A percentile compares a stretch with the other conserved stretches of the same genome.
Evolutionary conservation across 2,113 vertebrate species (phyloP).

Genomic region (Onychorhynchus coronatus): DNA sequence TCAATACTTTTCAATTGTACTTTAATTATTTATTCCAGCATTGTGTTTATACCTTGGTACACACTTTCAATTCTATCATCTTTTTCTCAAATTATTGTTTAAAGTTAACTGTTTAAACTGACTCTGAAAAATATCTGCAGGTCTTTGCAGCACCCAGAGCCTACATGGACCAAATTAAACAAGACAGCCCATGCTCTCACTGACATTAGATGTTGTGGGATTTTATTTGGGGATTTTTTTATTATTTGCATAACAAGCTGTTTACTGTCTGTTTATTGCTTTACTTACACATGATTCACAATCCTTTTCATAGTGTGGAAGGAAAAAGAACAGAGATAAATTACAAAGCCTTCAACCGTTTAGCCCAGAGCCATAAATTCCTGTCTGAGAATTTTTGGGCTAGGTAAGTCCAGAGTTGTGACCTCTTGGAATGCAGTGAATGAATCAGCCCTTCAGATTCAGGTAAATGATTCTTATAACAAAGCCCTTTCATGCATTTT

Average conservation of each 20-base stretch:
- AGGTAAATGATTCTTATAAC: neutral
- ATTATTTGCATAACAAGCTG: neutral
- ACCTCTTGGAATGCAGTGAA: neutral
- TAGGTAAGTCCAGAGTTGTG: neutral
- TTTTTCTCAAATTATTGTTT: neutral
- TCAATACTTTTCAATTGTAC: rapidly evolving
- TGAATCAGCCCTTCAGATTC: neutral
- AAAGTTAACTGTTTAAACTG: neutral
- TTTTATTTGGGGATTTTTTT: rapidly evolving
- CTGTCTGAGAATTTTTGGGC: neutral
- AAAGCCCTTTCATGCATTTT: neutral
- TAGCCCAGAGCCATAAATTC: neutral
- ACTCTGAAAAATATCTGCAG: neutral
- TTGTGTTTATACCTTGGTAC: neutral
- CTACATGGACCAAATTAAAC: neutral
- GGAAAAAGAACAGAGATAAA: neutral
- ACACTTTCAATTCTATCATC: neutral
- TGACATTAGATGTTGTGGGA: neutral
- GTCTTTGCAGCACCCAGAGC: neutral
- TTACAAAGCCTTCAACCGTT: neutral
- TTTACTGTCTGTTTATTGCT: neutral
- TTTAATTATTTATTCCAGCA: neutral
- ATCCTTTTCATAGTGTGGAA: neutral
- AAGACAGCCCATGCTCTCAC: neutral
- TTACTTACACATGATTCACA: neutral